Percentiles rank a stretch among this genome's conserved stretches.
Evolutionary conservation across 1,140 invertebrate genomes (phyloP).

Genomic region (Rhynchophorus ferrugineus): DNA sequence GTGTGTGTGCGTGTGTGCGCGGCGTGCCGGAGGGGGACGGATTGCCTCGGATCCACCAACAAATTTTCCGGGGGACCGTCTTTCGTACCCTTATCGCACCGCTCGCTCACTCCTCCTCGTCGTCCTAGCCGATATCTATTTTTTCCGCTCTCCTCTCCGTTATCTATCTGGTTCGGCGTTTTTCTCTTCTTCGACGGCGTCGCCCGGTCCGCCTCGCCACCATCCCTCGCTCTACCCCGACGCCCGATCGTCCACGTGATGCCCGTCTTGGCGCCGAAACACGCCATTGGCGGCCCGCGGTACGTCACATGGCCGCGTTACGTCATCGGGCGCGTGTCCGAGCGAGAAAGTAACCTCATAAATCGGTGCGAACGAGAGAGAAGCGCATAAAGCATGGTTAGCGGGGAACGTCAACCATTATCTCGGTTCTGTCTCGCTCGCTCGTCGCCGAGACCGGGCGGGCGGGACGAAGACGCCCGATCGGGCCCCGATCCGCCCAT

Average conservation of each 20-base stretch:
- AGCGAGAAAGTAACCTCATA: constrained; percentile 37
- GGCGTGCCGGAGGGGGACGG: too few relatives aligned
- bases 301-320: constrained; percentile 39
- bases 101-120: too few relatives aligned
- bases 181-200: not conserved
- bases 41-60: too few relatives aligned
- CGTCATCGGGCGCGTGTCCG: constrained; percentile 35
- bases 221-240: not conserved
- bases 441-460: constrained; percentile 1
- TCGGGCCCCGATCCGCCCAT: constrained; percentile 38
- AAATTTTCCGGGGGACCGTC: too few relatives aligned
- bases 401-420: constrained; percentile 43
- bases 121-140: too few relatives aligned
- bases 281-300: constrained; percentile 33
- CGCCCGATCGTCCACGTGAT: constrained; percentile 21
- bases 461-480: constrained; percentile 20
- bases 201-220: too few relatives aligned
- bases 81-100: too few relatives aligned
- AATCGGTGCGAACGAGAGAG: constrained; percentile 41
- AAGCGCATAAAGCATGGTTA: constrained; percentile 43
- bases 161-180: not conserved
- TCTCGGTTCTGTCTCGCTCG: constrained; percentile 36
- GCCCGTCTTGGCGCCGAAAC: constrained; percentile 35
- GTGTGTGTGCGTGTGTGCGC: too few relatives aligned
- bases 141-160: not conserved